Percentiles rank a stretch among this genome's conserved stretches.
phyloP scores from a whole-genome alignment of 2,113 vertebrate genomes.

The Maccullochella peelii region DNA sequence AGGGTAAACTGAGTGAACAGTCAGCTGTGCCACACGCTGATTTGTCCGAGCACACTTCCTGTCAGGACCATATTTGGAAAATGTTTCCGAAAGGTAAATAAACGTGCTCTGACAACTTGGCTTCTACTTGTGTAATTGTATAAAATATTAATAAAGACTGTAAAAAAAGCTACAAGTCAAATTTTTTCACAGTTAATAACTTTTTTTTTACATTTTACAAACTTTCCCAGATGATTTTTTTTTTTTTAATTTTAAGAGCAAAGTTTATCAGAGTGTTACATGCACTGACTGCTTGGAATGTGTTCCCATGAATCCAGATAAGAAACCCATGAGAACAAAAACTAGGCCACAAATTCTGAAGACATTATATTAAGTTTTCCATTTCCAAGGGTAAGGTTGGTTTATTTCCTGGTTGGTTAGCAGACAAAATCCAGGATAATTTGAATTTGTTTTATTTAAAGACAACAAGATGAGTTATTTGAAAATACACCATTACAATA shows the following conservation, averaged over 20 bases:
- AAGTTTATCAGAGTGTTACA: not conserved
- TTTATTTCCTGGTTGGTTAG: not conserved
- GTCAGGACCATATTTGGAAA: constrained; percentile 43
- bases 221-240: not conserved
- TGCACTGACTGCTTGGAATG: not conserved
- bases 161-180: not conserved
- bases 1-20: constrained; percentile 5
- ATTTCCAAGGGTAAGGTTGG: not conserved
- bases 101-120: not conserved
- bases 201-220: not conserved
- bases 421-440: not conserved
- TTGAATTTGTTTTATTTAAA: not conserved
- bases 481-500: not conserved
- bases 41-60: constrained; percentile 31
- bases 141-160: not conserved
- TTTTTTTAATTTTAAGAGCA: not conserved
- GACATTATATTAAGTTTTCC: not conserved
- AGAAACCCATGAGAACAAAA: not conserved
- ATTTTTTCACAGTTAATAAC: not conserved
- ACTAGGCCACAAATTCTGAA: not conserved
- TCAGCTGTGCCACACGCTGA: constrained; percentile 41
- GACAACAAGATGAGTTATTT: not conserved
- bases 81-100: constrained; percentile 19
- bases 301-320: not conserved
- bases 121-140: not conserved